phyloP scores from a whole-genome alignment of 2,888 invertebrate genomes.

The Microplitis manilae region DNA sequence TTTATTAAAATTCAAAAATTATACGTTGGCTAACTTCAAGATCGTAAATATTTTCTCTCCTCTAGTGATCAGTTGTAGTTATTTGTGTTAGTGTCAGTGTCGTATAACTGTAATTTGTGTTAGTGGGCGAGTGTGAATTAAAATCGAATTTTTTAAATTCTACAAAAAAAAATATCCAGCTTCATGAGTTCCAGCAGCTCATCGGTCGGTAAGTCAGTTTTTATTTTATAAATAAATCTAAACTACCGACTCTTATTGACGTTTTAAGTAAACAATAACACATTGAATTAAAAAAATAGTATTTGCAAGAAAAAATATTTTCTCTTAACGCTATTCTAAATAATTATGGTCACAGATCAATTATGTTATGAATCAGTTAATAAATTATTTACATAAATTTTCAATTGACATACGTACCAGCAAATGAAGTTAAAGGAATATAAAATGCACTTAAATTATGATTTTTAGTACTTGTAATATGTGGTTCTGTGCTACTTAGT shows the following conservation, averaged over 20 bases:
- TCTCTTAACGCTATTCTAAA: background rate
- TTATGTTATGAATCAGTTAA: background rate
- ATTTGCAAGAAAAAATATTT: no score
- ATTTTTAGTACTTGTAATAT: conserved; percentile 51
- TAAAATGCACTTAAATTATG: conserved; percentile 57
- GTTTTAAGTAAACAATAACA: no score
- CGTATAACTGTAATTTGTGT: no score
- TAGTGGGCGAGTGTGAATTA: no score
- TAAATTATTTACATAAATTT: background rate
- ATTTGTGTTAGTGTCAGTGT: no score
- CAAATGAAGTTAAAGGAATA: conserved; percentile 63
- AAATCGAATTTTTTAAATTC: no score
- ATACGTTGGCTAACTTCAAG: no score
- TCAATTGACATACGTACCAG: conserved; percentile 49
- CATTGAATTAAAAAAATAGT: no score
- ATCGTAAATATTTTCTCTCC: no score
- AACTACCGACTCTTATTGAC: no score
- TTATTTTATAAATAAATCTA: background rate
- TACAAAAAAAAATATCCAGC: background rate
- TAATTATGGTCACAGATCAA: background rate
- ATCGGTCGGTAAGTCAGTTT: background rate
- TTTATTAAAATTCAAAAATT: no score
- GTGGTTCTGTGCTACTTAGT: conserved; percentile 43
- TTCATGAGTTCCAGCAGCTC: background rate
- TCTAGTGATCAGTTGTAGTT: no score